Percentiles rank a stretch among this genome's conserved stretches.
These are phyloP conservation scores for Zootermopsis nevadensis DNA, from an alignment of 2,888 invertebrate genomes.

Conservation along the genomic window DNA sequence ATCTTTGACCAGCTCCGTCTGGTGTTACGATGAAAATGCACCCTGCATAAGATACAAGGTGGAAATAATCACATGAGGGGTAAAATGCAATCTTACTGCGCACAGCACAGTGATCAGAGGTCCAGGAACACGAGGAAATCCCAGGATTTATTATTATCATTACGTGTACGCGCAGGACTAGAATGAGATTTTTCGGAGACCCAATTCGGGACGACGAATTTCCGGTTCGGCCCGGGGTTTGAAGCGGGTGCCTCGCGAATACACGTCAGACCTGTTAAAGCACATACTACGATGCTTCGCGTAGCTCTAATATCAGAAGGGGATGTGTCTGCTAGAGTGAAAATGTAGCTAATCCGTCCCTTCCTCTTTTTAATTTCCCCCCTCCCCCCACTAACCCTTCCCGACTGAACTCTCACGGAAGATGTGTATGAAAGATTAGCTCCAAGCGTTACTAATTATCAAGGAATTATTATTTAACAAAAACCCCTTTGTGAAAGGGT, in stretches of 20 bases:
- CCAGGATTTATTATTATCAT: too few species aligned
- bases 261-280: background rate
- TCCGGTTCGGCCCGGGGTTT: too few species aligned
- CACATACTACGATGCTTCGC: background rate
- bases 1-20: background rate
- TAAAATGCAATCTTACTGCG: background rate
- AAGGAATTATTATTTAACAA: slow-evolving; percentile 32
- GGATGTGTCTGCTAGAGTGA: slow-evolving; percentile 1
- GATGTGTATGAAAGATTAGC: slow-evolving; percentile 8
- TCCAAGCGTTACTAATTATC: slow-evolving; percentile 26
- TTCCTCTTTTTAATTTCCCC: slow-evolving; percentile 1
- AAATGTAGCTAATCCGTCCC: background rate
- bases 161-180: too few species aligned
- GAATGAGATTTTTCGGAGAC: too few species aligned
- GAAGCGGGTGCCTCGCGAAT: too few species aligned
- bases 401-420: background rate
- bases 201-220: too few species aligned
- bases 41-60: background rate
- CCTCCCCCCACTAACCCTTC: too few species aligned
- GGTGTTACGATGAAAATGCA: background rate
- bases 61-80: background rate
- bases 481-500: slow-evolving; percentile 25
- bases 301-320: background rate
- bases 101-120: too few species aligned
- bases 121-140: too few species aligned